These are phyloP conservation scores for Lophius americanus DNA, from an alignment of 2,797 vertebrate species.

Conservation along the genomic window DNA sequence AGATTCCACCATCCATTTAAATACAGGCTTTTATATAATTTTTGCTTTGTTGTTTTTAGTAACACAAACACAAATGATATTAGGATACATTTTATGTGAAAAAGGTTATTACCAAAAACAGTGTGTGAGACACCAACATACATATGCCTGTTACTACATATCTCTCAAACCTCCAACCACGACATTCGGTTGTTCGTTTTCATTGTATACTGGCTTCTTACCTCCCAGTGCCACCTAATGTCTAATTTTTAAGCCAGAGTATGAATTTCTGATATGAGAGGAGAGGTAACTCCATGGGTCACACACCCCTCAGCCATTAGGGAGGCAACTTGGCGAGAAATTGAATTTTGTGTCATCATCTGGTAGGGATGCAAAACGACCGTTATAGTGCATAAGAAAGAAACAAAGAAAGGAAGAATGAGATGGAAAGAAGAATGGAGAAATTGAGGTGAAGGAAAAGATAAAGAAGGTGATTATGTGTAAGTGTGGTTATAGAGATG, in stretches of 20 bases:
- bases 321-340: constrained; percentile 70
- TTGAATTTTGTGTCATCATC: constrained; percentile 79
- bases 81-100: too few species aligned
- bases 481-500: constrained; percentile 29
- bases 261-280: constrained; percentile 31
- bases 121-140: not conserved
- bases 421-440: constrained; percentile 14
- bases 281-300: constrained; percentile 6
- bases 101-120: not conserved
- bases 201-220: not conserved
- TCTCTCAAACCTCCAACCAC: not conserved
- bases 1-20: too few species aligned
- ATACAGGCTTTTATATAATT: too few species aligned
- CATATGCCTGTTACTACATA: not conserved
- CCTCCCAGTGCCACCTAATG: not conserved
- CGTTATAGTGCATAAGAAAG: constrained; percentile 43
- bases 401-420: constrained; percentile 3
- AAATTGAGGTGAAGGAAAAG: constrained; percentile 13
- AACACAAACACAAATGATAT: too few species aligned
- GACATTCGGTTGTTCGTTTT: not conserved
- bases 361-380: constrained; percentile 65
- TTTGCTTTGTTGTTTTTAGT: too few species aligned
- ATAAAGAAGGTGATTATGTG: constrained; percentile 25
- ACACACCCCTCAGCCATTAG: constrained; percentile 57
- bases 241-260: not conserved